Evolutionary conservation across 2,113 vertebrate species (phyloP).

Genomic region (Chaetodon trifascialis): DNA sequence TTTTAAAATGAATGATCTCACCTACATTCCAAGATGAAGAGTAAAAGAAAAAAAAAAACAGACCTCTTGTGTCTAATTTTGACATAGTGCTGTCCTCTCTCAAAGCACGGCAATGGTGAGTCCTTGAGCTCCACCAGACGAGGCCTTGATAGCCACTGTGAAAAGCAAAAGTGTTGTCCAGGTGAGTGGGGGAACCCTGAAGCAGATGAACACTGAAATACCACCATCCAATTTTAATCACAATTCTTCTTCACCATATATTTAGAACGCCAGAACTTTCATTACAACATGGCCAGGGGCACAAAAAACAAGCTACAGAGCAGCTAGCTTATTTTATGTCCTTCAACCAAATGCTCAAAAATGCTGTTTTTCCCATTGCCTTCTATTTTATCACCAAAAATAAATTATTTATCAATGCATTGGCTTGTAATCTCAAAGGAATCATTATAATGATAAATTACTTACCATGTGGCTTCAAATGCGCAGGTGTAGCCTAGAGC

Average conservation of each 20-base stretch:
- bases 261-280: slow-evolving; percentile 83
- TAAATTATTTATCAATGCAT: slow-evolving; percentile 88
- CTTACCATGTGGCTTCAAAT: slow-evolving; percentile 64
- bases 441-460: slow-evolving; percentile 84
- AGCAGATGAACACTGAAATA: background rate
- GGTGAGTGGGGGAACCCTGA: background rate
- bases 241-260: slow-evolving; percentile 76
- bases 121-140: background rate
- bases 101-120: slow-evolving; percentile 3
- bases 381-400: slow-evolving; percentile 83
- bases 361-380: slow-evolving; percentile 67
- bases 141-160: background rate
- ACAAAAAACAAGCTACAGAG: slow-evolving; percentile 70
- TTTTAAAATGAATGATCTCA: slow-evolving; percentile 57
- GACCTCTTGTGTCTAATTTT: slow-evolving; percentile 24
- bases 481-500: slow-evolving; percentile 58
- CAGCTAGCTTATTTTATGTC: slow-evolving; percentile 78
- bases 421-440: slow-evolving; percentile 83
- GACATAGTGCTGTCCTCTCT: background rate
- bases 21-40: slow-evolving; percentile 30
- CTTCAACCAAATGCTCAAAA: slow-evolving; percentile 73
- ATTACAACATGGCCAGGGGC: slow-evolving; percentile 81
- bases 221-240: slow-evolving; percentile 69
- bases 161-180: background rate
- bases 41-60: background rate